phyloP scores from a whole-genome alignment of 2,113 vertebrate genomes.

The Psammodynastes pulverulentus region DNA sequence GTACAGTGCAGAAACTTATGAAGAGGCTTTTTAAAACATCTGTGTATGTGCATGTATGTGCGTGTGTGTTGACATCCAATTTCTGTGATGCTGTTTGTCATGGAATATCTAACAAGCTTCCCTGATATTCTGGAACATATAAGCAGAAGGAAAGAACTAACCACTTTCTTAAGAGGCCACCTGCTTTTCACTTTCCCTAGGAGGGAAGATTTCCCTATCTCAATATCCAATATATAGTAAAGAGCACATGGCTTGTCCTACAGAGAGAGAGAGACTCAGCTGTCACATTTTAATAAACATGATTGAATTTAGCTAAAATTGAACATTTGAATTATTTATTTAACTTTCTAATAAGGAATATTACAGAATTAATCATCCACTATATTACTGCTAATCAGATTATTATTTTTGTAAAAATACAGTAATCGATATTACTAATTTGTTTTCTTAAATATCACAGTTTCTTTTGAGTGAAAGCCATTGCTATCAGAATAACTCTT shows the following conservation, averaged over 20 bases:
- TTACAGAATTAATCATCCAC: slow-evolving; percentile 8
- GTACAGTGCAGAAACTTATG: background rate
- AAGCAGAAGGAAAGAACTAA: background rate
- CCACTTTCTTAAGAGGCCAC: background rate
- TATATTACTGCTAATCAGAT: background rate
- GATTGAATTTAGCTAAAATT: background rate
- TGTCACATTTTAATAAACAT: background rate
- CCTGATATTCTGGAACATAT: background rate
- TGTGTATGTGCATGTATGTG: background rate
- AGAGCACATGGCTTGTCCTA: background rate
- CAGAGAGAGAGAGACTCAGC: background rate
- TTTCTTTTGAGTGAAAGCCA: slow-evolving; percentile 17
- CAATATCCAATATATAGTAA: background rate
- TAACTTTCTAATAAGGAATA: background rate
- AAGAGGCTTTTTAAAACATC: background rate
- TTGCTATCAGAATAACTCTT: slow-evolving; percentile 72
- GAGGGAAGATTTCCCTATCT: background rate
- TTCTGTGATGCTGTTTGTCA: background rate
- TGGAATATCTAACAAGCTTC: background rate
- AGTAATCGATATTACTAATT: background rate
- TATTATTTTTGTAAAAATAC: slow-evolving; percentile 30
- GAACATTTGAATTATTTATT: slow-evolving; percentile 6
- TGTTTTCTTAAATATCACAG: background rate
- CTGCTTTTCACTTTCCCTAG: background rate
- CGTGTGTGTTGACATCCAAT: background rate